These are phyloP conservation scores for Argentina silus DNA, from an alignment of 2,797 vertebrate genomes.

Conservation along the genomic window DNA sequence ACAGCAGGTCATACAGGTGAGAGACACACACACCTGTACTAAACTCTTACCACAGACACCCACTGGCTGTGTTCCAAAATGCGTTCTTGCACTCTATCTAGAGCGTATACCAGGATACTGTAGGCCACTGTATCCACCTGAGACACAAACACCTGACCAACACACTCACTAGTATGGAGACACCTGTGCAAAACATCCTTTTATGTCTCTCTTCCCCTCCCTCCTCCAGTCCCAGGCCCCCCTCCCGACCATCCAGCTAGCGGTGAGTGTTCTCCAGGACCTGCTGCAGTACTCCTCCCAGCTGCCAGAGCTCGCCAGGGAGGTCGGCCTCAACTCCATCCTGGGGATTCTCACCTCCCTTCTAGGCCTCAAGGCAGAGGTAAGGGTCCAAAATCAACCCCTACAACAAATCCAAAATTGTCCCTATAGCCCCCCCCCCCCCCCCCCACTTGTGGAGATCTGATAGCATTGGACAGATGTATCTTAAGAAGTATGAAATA, in stretches of 20 bases:
- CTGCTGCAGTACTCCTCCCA: conserved; percentile 87
- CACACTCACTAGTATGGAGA: background rate
- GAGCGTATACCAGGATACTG: no score
- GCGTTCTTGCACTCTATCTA: no score
- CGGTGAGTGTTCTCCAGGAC: conserved; percentile 83
- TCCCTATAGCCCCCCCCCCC: no score
- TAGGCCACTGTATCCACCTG: background rate
- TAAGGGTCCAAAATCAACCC: conserved; percentile 49
- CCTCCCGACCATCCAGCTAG: conserved; percentile 82
- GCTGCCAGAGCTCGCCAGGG: conserved; percentile 83
- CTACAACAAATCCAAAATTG: no score
- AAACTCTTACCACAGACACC: background rate
- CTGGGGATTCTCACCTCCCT: conserved; percentile 89
- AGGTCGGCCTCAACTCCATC: conserved; percentile 88
- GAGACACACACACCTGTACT: background rate
- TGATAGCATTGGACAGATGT: no score
- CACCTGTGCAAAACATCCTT: background rate
- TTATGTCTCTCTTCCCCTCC: conserved; percentile 23
- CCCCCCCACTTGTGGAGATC: background rate
- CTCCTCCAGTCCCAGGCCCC: conserved; percentile 85
- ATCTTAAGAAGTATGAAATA: no score
- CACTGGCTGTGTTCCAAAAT: background rate
- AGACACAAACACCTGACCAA: background rate
- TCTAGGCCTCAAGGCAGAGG: conserved; percentile 87
- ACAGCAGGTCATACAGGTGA: conserved; percentile 90